A percentile compares a stretch with the other conserved stretches of the same genome.
Evolutionary conservation across 2,888 invertebrate species (phyloP).

Genomic region (Dolichomitus sp.): DNA sequence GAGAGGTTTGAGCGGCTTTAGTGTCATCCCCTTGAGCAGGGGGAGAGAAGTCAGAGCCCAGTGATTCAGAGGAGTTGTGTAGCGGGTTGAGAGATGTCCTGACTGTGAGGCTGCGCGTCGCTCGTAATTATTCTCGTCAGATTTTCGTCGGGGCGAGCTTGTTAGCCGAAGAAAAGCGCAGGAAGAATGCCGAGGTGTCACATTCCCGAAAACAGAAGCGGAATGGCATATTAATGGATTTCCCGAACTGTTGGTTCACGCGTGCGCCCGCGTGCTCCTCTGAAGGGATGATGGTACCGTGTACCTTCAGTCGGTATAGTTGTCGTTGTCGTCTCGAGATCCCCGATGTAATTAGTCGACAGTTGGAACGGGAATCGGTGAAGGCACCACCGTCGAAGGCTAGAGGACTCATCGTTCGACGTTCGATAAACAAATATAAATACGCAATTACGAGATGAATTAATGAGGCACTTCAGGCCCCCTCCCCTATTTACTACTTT

Average conservation of each 20-base stretch:
- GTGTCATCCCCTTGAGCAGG: conserved; percentile 12
- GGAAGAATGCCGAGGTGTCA: conserved; percentile 48
- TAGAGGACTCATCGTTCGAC: conserved; percentile 20
- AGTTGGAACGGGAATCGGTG: conserved; percentile 2
- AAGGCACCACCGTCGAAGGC: neutral
- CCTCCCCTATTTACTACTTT: neutral
- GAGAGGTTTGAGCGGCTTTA: conserved; percentile 7
- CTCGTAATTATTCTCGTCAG: conserved; percentile 50
- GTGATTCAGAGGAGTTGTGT: neutral
- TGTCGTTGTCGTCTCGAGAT: conserved; percentile 12
- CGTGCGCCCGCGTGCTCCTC: neutral
- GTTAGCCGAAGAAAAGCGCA: conserved; percentile 36
- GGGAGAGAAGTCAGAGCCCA: neutral
- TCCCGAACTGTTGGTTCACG: conserved; percentile 22
- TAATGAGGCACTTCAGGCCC: conserved; percentile 4
- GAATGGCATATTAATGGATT: conserved; percentile 51
- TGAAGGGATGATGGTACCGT: neutral
- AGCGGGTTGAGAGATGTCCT: neutral
- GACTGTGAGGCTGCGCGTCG: neutral
- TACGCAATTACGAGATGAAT: conserved; percentile 36
- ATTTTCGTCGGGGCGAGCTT: conserved; percentile 30
- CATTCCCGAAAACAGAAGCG: conserved; percentile 8
- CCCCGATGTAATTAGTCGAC: conserved; percentile 27
- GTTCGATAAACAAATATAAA: conserved; percentile 40
- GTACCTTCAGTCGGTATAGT: neutral